Evolutionary conservation across 2,888 invertebrate genomes (phyloP).

Genomic region (Spodoptera littoralis): DNA sequence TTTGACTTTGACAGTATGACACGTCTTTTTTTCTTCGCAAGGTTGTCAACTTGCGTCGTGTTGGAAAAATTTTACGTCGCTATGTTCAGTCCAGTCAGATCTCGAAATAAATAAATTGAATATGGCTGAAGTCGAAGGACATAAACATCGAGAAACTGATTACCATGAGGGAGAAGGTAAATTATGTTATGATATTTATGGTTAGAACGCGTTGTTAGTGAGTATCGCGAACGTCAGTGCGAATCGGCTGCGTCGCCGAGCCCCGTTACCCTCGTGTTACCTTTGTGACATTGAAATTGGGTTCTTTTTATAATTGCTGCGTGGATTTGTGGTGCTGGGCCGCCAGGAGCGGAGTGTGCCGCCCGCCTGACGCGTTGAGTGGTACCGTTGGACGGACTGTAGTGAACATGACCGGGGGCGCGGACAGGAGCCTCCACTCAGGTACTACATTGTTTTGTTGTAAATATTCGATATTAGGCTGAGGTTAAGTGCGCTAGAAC

Average conservation of each 20-base stretch:
- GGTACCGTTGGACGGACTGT: slow-evolving; percentile 65
- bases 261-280: slow-evolving; percentile 83
- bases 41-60: slow-evolving; percentile 84
- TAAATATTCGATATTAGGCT: slow-evolving; percentile 64
- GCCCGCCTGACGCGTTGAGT: slow-evolving; percentile 71
- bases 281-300: slow-evolving; percentile 87
- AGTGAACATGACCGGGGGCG: slow-evolving; percentile 82
- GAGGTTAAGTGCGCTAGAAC: slow-evolving; percentile 66
- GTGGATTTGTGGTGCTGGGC: slow-evolving; percentile 84
- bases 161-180: slow-evolving; percentile 88
- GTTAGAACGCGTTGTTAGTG: slow-evolving; percentile 79
- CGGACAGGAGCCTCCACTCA: slow-evolving; percentile 79
- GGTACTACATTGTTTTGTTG: slow-evolving; percentile 83
- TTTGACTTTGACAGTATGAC: slow-evolving; percentile 75
- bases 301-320: slow-evolving; percentile 88
- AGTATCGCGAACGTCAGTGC: slow-evolving; percentile 71
- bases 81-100: slow-evolving; percentile 87
- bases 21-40: slow-evolving; percentile 73
- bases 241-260: slow-evolving; percentile 72
- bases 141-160: slow-evolving; percentile 85
- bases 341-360: slow-evolving; percentile 76
- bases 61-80: slow-evolving; percentile 86
- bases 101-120: slow-evolving; percentile 87
- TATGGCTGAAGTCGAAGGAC: slow-evolving; percentile 87
- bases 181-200: slow-evolving; percentile 83